These are phyloP conservation scores for Cylindroiulus punctatus DNA, from an alignment of 2,888 invertebrate genomes.

Conservation along the genomic window DNA sequence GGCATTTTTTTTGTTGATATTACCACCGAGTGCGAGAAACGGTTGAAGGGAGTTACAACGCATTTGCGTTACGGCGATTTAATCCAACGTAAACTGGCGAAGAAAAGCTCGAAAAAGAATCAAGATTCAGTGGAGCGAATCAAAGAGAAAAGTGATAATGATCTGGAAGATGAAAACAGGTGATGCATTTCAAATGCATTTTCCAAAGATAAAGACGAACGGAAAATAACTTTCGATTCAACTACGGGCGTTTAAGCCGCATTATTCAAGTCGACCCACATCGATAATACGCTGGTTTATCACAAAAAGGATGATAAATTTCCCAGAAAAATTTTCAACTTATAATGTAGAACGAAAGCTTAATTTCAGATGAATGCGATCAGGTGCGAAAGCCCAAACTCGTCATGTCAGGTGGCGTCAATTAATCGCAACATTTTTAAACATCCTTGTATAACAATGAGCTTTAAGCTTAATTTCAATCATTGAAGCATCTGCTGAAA, in stretches of 20 bases:
- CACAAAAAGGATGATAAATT: neutral
- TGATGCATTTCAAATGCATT: slow-evolving; percentile 22
- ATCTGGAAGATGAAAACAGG: slow-evolving; percentile 32
- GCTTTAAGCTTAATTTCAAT: too few species aligned
- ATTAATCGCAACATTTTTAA: too few species aligned
- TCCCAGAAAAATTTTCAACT: neutral
- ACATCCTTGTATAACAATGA: too few species aligned
- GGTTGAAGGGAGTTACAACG: neutral
- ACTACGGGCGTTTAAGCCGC: neutral
- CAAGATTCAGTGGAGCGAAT: slow-evolving; percentile 26
- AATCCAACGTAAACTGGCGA: slow-evolving; percentile 1
- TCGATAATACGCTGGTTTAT: neutral
- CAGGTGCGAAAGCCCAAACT: too few species aligned
- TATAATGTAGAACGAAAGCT: neutral
- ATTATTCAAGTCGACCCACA: neutral
- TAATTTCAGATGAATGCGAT: neutral
- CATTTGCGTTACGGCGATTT: slow-evolving; percentile 20
- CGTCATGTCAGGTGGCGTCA: too few species aligned
- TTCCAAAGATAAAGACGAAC: neutral
- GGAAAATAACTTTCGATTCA: too few species aligned
- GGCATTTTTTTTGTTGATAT: slow-evolving; percentile 6
- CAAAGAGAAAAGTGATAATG: slow-evolving; percentile 32
- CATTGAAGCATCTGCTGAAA: too few species aligned
- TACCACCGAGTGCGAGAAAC: neutral
- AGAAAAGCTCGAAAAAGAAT: slow-evolving; percentile 1